phyloP scores from a whole-genome alignment of 2,113 vertebrate species.

The Sinocyclocheilus anophthalmus region DNA sequence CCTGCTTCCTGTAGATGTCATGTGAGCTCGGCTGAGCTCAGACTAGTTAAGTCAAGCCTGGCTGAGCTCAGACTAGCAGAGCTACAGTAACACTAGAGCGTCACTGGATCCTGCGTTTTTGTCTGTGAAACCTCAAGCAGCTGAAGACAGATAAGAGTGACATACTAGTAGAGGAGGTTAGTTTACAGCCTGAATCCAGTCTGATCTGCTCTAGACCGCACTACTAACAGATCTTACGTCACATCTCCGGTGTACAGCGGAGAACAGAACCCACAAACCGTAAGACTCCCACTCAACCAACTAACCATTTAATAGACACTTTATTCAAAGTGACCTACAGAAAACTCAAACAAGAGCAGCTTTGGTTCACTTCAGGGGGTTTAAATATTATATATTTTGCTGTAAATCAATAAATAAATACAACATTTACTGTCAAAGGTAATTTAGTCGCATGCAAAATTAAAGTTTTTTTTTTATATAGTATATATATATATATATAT shows the following conservation, averaged over 20 bases:
- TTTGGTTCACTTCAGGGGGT: too few relatives aligned
- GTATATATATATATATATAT: too few relatives aligned
- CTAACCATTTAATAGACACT: not conserved
- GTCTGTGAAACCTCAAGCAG: conserved; percentile 36
- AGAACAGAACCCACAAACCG: not conserved
- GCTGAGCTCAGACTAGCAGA: conserved; percentile 5
- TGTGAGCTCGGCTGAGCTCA: not conserved
- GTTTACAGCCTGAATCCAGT: conserved; percentile 30
- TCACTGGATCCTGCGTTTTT: conserved; percentile 37
- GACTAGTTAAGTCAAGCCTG: not conserved
- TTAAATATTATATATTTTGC: too few relatives aligned
- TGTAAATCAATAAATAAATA: too few relatives aligned
- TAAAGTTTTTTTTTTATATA: too few relatives aligned
- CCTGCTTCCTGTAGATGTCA: conserved; percentile 27
- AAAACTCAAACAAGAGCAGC: too few relatives aligned
- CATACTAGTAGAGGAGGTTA: conserved; percentile 22
- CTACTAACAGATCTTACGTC: not conserved
- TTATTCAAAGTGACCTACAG: too few relatives aligned
- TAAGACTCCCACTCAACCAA: not conserved
- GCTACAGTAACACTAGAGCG: conserved; percentile 5
- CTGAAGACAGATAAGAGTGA: conserved; percentile 27
- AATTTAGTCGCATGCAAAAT: too few relatives aligned
- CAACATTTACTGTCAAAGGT: too few relatives aligned
- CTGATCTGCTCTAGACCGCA: not conserved
- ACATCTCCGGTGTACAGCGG: not conserved